Conservation (phyloP, 2,797 vertebrate species). For the Thripadectes ignobilis region DNA sequence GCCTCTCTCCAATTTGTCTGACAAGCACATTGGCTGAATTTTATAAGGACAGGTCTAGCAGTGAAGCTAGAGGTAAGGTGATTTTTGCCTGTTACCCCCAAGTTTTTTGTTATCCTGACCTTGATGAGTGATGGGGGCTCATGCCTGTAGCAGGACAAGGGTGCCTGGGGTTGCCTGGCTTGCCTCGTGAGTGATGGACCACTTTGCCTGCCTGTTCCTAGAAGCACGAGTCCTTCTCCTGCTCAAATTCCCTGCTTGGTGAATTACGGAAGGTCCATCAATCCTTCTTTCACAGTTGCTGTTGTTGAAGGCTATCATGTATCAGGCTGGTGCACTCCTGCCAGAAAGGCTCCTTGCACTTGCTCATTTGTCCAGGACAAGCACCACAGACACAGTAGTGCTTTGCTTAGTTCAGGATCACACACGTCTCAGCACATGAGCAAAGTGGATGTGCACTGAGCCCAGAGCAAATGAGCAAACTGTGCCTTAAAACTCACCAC, state of each 20-base stretch:
- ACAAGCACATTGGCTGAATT: background rate
- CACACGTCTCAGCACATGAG: accelerated
- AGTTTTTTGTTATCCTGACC: background rate
- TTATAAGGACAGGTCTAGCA: background rate
- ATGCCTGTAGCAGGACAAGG: background rate
- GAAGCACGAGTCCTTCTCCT: background rate
- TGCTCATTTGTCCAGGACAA: background rate
- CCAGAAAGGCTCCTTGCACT: background rate
- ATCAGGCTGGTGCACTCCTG: background rate
- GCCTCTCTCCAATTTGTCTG: background rate
- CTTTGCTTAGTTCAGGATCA: background rate
- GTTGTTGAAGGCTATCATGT: background rate
- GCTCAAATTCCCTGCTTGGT: background rate
- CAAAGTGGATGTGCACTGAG: background rate
- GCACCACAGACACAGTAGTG: accelerated
- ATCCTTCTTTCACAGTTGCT: background rate
- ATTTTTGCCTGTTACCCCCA: background rate
- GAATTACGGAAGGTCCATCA: background rate
- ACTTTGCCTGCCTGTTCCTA: background rate
- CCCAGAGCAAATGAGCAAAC: background rate
- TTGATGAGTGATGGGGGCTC: accelerated
- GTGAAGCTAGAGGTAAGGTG: background rate
- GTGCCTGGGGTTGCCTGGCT: background rate
- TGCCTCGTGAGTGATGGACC: accelerated
- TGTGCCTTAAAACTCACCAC: background rate